Evolutionary conservation across 2,888 invertebrate species (phyloP).

Genomic region (Eupithecia vulgata): DNA sequence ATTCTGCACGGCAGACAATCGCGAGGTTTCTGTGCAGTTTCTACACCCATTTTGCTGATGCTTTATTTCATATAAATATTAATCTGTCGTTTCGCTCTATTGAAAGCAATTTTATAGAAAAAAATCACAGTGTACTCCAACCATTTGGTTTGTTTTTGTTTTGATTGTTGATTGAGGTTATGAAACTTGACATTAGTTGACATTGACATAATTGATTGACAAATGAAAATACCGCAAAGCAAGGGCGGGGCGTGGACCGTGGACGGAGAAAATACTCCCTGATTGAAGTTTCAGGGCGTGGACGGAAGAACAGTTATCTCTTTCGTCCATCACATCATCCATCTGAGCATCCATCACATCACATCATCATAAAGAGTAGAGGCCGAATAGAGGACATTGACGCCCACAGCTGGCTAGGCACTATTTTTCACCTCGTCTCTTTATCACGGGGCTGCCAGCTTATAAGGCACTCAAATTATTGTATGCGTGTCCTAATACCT

Average conservation of each 20-base stretch:
- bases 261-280: background rate
- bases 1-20: slow-evolving; percentile 86
- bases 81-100: background rate
- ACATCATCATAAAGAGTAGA: no score
- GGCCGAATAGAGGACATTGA: background rate
- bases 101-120: no score
- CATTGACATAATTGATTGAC: no score
- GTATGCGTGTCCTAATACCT: no score
- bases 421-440: no score
- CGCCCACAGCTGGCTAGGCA: background rate
- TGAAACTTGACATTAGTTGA: no score
- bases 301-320: background rate
- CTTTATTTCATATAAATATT: background rate
- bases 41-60: slow-evolving; percentile 53
- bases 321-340: background rate
- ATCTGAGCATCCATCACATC: background rate
- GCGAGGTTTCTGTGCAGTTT: slow-evolving; percentile 67
- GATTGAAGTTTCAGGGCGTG: background rate
- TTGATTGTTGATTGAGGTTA: no score
- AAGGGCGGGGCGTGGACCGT: no score
- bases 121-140: no score
- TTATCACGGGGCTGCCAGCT: no score
- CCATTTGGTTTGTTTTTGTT: no score
- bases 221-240: background rate
- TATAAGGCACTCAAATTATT: no score